Base-by-base conservation (phyloP, 2,888 invertebrate species). In the Pharmacophagus antenor region DNA sequence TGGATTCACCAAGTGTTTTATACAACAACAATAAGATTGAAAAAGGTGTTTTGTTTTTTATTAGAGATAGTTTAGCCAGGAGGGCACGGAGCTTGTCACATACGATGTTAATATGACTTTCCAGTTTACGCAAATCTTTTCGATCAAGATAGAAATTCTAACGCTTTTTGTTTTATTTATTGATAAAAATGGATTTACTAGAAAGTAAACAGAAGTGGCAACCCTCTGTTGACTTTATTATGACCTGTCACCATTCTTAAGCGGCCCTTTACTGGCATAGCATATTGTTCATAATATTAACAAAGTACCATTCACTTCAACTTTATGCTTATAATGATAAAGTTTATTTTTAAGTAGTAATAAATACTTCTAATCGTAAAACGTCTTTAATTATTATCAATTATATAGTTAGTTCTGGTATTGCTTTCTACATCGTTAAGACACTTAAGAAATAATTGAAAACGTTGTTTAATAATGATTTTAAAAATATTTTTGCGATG, bases 231-330 rank as follows among this genome's bases (percentile, higher is more conserved):
- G 10, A 37, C 48, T 48, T 48, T 49, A 48, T 56, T 48, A 37
- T 37, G 48, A 18, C 54, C 47, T 44, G 54, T 55, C 54, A 55
- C 54, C 47, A 20, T 47, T 46, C 21, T 27, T 31, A 55, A 31
- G 18, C 48, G 48, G 23, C 23, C 48, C 49, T 50, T 56, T 25
- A 50, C 20, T 12, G 21, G 47, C 17, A 27, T 7, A 31, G 48
- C 48, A n/a, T 50, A 56, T 56, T 56, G 56, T 25, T 8, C 22
- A 47, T 41, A 41, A 49, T 37, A 41, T 37, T 37, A 22, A 48
- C 22, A 22, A 10, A 44, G 6, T 44, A 1, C 7, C n/a, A 10
- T 5, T 18, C 6, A 44, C 8, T 44, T 44, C 10, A 8, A 1
- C 42, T 44, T 18, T 44, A 20, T 44, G 0, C 6, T 2, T 44